A percentile compares a stretch with the other conserved stretches of the same genome.
Conservation (phyloP, 2,113 vertebrate genomes). For the Oxygymnocypris stewartii region DNA sequence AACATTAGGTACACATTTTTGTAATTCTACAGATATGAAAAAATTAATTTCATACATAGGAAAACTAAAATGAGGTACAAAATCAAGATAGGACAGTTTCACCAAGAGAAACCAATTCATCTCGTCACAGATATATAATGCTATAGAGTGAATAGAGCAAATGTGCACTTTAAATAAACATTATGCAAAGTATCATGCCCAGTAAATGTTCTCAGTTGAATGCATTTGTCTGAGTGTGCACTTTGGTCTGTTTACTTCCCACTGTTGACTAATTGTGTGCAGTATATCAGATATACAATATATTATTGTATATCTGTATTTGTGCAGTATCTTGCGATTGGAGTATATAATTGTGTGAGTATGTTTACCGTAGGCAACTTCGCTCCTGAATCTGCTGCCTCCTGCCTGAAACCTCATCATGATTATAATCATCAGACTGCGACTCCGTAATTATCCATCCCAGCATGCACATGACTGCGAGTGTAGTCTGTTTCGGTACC, state of each 20-base stretch:
- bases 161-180: background rate
- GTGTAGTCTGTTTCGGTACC: background rate
- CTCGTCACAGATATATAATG: background rate
- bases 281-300: too few species aligned
- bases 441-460: slow-evolving; percentile 39
- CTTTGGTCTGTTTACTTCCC: background rate
- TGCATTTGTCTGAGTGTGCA: background rate
- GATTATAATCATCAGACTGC: slow-evolving; percentile 29
- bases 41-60: background rate
- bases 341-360: background rate
- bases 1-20: background rate
- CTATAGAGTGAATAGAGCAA: background rate
- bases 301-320: background rate
- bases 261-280: background rate
- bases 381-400: background rate
- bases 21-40: too few species aligned
- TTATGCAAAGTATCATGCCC: background rate
- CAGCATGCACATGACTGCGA: slow-evolving; percentile 19
- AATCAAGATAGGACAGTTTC: background rate
- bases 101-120: too few species aligned
- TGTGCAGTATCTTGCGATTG: background rate
- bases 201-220: background rate
- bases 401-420: slow-evolving; percentile 34
- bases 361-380: background rate
- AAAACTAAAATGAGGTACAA: background rate